phyloP scores from a whole-genome alignment of 1,140 invertebrate genomes.

The Grapholita molesta region DNA sequence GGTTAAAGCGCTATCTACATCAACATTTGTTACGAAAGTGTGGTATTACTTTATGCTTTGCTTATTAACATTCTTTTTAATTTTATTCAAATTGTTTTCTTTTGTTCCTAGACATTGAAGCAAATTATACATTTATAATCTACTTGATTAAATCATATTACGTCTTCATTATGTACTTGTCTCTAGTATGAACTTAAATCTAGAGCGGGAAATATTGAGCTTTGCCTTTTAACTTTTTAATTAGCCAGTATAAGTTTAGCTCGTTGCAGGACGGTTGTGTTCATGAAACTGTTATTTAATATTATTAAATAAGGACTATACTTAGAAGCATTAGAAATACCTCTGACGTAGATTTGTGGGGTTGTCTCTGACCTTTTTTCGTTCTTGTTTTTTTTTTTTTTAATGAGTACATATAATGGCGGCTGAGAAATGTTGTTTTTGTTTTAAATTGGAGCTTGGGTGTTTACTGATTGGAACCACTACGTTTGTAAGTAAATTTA shows the following conservation, averaged over 20 bases:
- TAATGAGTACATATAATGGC: background rate
- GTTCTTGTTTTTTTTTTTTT: background rate
- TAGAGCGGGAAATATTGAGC: background rate
- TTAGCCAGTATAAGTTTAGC: background rate
- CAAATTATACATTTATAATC: too few relatives aligned
- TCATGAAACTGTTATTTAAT: background rate
- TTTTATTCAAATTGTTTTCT: too few relatives aligned
- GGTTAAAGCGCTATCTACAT: too few relatives aligned
- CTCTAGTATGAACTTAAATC: background rate
- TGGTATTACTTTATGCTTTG: too few relatives aligned
- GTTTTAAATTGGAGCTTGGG: slow-evolving; percentile 15
- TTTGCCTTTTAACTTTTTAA: background rate
- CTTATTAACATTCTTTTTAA: too few relatives aligned
- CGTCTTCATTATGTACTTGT: background rate
- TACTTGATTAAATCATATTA: too few relatives aligned
- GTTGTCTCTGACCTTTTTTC: background rate
- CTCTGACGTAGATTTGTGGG: background rate
- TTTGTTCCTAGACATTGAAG: too few relatives aligned
- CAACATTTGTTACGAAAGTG: too few relatives aligned
- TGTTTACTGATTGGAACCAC: slow-evolving; percentile 19
- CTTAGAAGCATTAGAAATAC: background rate
- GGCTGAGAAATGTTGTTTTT: slow-evolving; percentile 29
- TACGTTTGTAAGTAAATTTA: slow-evolving; percentile 22
- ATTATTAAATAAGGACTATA: too few relatives aligned
- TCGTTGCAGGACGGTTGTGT: background rate